phyloP scores from a whole-genome alignment of 2,888 invertebrate species.

The Zygaena filipendulae region DNA sequence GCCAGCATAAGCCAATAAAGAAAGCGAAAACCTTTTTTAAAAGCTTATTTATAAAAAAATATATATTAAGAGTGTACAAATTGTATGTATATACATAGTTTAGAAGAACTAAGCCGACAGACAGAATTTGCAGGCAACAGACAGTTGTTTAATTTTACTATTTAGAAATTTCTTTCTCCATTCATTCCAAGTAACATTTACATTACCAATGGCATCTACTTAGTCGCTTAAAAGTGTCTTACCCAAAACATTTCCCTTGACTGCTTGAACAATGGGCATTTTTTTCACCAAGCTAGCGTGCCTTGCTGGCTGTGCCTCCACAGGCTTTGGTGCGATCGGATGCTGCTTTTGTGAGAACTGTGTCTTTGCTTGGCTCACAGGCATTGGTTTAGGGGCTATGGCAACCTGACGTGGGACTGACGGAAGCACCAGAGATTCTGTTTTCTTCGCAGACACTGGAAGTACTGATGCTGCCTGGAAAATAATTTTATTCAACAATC shows the following conservation, averaged over 20 bases:
- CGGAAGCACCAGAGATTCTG: conserved; percentile 20
- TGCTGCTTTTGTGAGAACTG: conserved; percentile 25
- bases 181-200: no score
- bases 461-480: conserved; percentile 24
- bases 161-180: no score
- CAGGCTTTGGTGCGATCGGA: conserved; percentile 43
- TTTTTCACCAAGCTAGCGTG: conserved; percentile 26
- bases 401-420: conserved; percentile 46
- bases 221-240: conserved; percentile 41
- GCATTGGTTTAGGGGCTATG: conserved; percentile 59
- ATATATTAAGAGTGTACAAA: no score
- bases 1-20: no score
- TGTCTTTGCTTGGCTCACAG: conserved; percentile 26
- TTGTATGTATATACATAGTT: no score
- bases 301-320: conserved; percentile 28
- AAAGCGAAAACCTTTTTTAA: no score
- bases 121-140: no score
- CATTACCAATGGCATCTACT: no score
- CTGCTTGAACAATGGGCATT: conserved; percentile 27
- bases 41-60: no score
- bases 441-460: conserved; percentile 21
- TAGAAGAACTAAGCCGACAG: no score
- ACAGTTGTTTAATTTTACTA: no score
- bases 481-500: conserved; percentile 7
- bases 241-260: conserved; percentile 27